phyloP scores from a whole-genome alignment of 2,888 invertebrate genomes.

The Phragmatobia fuliginosa region DNA sequence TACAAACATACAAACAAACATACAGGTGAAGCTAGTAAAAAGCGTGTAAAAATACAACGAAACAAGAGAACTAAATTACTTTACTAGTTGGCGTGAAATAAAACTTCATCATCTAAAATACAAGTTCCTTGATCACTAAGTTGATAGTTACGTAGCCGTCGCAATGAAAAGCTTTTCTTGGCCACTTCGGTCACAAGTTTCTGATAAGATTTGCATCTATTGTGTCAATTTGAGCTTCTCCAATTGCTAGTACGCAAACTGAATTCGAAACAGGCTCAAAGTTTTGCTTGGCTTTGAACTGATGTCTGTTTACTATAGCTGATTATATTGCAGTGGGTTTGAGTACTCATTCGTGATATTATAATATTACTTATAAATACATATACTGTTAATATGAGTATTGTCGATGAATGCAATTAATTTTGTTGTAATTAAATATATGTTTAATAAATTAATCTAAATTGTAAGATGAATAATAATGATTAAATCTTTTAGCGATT shows the following conservation, averaged over 20 bases:
- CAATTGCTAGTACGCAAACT: slow-evolving; percentile 14
- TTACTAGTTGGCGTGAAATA: not conserved
- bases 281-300: slow-evolving; percentile 9
- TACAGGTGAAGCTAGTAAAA: too few relatives aligned
- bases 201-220: slow-evolving; percentile 22
- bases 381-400: too few relatives aligned
- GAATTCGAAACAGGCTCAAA: slow-evolving; percentile 11
- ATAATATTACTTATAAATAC: not conserved
- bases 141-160: slow-evolving; percentile 1
- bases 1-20: too few relatives aligned
- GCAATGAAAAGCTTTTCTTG: slow-evolving; percentile 3
- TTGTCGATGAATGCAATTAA: too few relatives aligned
- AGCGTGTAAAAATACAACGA: too few relatives aligned
- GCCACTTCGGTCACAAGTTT: slow-evolving; percentile 18
- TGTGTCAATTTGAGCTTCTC: slow-evolving; percentile 19
- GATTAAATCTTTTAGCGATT: too few relatives aligned
- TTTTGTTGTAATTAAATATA: too few relatives aligned
- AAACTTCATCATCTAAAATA: not conserved
- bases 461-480: too few relatives aligned
- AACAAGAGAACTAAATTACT: too few relatives aligned
- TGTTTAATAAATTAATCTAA: too few relatives aligned
- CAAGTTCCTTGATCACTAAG: not conserved
- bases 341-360: not conserved
- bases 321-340: not conserved
- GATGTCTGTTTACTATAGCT: not conserved